A percentile compares a stretch with the other conserved stretches of the same genome.
Evolutionary conservation across 2,888 invertebrate species (phyloP).

Genomic region (Cosmia trapezina): DNA sequence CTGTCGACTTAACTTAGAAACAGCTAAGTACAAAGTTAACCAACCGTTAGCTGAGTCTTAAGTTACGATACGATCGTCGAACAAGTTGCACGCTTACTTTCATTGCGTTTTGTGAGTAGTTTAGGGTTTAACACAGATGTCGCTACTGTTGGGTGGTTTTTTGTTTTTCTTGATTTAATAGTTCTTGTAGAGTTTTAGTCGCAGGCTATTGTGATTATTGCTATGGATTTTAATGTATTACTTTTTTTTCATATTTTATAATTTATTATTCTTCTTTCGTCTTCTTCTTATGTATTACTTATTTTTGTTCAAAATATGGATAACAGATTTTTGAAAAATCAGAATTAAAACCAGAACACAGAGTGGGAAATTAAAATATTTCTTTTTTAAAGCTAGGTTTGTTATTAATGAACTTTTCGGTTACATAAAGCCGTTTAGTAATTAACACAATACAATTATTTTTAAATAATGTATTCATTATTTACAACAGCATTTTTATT

Average conservation of each 20-base stretch:
- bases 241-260: too few species aligned
- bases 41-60: not conserved
- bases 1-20: slow-evolving; percentile 26
- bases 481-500: slow-evolving; percentile 22
- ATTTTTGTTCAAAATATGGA: not conserved
- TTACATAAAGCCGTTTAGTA: too few species aligned
- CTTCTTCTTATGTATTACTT: too few species aligned
- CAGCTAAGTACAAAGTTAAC: slow-evolving; percentile 24
- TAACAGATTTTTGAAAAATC: too few species aligned
- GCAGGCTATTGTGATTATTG: not conserved
- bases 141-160: slow-evolving; percentile 23
- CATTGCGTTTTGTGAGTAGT: not conserved
- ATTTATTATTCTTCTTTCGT: too few species aligned
- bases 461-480: not conserved
- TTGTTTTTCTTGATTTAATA: not conserved
- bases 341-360: too few species aligned
- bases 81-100: not conserved
- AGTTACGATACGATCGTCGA: not conserved
- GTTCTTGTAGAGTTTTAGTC: not conserved
- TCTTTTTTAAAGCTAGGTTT: not conserved
- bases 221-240: not conserved
- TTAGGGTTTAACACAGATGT: slow-evolving; percentile 37
- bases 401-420: not conserved
- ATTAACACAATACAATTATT: not conserved
- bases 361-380: too few species aligned